Conservation (phyloP, 1,140 invertebrate species). For the Calephelis nemesis region DNA sequence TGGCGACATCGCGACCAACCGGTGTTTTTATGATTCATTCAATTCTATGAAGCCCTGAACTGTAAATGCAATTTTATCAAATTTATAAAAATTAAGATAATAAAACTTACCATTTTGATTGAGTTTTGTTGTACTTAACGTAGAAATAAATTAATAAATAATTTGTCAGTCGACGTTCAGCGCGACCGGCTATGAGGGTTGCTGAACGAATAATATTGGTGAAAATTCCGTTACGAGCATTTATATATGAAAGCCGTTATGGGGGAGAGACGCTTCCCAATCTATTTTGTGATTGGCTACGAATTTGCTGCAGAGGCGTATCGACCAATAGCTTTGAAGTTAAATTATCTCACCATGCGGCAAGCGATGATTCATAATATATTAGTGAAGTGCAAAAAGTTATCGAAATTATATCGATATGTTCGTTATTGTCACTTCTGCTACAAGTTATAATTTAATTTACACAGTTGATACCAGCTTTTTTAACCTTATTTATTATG, state of each 20-base stretch:
- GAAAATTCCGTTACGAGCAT: constrained; percentile 57
- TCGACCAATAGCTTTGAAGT: constrained; percentile 64
- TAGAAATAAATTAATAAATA: constrained; percentile 72
- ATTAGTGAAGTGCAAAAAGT: constrained; percentile 27
- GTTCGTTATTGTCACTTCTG: too few species aligned
- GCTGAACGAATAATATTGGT: constrained; percentile 66
- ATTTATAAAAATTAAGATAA: constrained; percentile 26
- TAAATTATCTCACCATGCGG: constrained; percentile 71
- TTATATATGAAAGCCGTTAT: constrained; percentile 53
- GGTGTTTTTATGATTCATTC: constrained; percentile 35
- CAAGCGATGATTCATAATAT: constrained; percentile 65
- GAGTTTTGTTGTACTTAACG: constrained; percentile 71
- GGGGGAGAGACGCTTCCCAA: constrained; percentile 55
- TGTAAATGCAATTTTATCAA: constrained; percentile 10
- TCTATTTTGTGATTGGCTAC: constrained; percentile 50
- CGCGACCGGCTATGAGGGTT: constrained; percentile 74
- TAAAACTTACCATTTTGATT: constrained; percentile 72
- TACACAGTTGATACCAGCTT: too few species aligned
- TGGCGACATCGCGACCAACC: constrained; percentile 57
- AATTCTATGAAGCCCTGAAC: constrained; percentile 20
- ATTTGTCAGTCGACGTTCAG: constrained; percentile 71
- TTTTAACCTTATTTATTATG: too few species aligned
- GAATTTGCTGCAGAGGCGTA: constrained; percentile 61
- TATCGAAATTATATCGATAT: constrained; percentile 27
- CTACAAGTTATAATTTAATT: too few species aligned